phyloP scores from a whole-genome alignment of 2,888 invertebrate species.

The Beris chalybata region DNA sequence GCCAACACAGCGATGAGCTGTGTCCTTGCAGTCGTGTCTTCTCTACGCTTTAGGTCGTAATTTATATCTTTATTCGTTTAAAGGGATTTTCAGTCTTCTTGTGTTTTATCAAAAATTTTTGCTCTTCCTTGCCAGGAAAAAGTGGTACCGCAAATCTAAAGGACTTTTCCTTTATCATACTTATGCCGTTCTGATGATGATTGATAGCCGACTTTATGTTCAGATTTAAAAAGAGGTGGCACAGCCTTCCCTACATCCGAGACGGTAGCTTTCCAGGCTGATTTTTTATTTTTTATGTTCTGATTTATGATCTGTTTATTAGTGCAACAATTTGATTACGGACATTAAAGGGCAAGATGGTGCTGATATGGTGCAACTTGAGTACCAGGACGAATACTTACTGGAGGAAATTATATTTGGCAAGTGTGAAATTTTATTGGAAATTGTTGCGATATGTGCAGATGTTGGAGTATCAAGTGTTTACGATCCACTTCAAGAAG shows the following conservation, averaged over 20 bases:
- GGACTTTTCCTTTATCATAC: constrained; percentile 37
- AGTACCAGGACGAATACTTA: no score
- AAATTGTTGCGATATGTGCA: no score
- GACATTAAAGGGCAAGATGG: not conserved
- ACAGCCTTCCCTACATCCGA: no score
- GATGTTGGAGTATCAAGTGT: no score
- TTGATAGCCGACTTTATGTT: constrained; percentile 34
- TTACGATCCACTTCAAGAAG: no score
- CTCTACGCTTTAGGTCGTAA: constrained; percentile 6
- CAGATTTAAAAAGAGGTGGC: constrained; percentile 21
- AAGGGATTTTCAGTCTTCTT: constrained; percentile 13
- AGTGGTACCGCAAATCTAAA: constrained; percentile 19
- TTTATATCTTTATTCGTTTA: constrained; percentile 23
- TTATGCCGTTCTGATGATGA: constrained; percentile 37
- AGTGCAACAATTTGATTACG: constrained; percentile 25
- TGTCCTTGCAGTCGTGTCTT: not conserved
- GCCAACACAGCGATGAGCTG: constrained; percentile 1
- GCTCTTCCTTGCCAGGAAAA: not conserved
- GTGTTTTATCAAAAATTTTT: not conserved
- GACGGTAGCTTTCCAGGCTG: no score
- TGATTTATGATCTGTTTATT: constrained; percentile 30
- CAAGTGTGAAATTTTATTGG: no score
- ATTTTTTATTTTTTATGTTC: constrained; percentile 18
- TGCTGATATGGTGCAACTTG: no score
- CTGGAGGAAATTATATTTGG: no score